These are phyloP conservation scores for Glandiceps talaboti DNA, from an alignment of 53 echinoderm and acorn worm genomes.

Conservation along the genomic window DNA sequence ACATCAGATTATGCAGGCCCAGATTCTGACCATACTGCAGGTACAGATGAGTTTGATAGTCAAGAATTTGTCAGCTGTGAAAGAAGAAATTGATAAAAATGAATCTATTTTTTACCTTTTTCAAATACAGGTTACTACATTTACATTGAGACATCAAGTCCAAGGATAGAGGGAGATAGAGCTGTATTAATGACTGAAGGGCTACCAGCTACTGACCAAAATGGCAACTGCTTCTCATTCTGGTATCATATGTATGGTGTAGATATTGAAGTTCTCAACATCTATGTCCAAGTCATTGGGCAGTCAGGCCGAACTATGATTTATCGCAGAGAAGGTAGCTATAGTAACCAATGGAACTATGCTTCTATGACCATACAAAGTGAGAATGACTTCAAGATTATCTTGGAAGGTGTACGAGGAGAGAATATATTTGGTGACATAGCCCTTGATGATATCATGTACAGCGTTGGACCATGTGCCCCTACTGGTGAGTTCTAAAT, in stretches of 20 bases:
- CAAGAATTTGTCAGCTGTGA: too few relatives aligned
- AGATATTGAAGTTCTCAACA: background rate
- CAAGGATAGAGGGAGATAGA: slow-evolving; percentile 20
- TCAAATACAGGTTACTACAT: slow-evolving; percentile 51
- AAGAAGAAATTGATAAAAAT: background rate
- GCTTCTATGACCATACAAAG: slow-evolving; percentile 1
- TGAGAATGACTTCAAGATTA: slow-evolving; percentile 1
- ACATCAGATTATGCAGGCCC: too few relatives aligned
- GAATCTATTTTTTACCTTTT: background rate
- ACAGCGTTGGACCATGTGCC: slow-evolving; percentile 27
- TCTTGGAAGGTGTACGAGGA: slow-evolving; percentile 46
- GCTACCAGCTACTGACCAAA: slow-evolving; percentile 34
- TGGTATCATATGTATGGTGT: background rate
- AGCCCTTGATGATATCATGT: slow-evolving; percentile 74
- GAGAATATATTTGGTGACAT: slow-evolving; percentile 53
- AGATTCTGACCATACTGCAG: too few relatives aligned
- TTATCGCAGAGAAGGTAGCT: slow-evolving; percentile 1
- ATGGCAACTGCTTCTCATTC: background rate
- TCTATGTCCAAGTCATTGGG: background rate
- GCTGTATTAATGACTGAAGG: slow-evolving; percentile 15
- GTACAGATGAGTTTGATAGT: too few relatives aligned
- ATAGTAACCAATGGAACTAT: slow-evolving; percentile 11
- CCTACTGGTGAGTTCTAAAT: background rate
- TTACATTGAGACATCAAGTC: slow-evolving; percentile 65
- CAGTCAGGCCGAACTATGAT: background rate